Base-by-base conservation (phyloP, 2,113 vertebrate genomes). In the Dolichotis patagonum region DNA sequence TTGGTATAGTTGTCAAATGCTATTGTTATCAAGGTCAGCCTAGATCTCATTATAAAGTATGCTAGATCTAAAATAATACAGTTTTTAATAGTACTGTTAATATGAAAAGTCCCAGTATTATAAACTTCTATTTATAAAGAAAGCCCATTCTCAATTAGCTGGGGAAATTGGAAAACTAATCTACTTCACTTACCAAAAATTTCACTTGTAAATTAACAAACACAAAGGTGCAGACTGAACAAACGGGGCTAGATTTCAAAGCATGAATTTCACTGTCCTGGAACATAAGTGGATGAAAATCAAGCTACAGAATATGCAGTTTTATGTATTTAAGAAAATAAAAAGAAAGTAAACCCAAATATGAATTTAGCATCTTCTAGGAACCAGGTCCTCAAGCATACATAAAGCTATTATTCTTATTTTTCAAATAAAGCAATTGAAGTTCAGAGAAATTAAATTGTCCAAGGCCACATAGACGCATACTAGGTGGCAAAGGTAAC, bases 341-440 rank as follows among this genome's bases (percentile, higher is more conserved):
- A 65, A 28, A 86, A 49, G 19, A 90, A 85, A 89, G 83, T 56
- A 94, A 87, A 80, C 63, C 4, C n/a, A 89, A 89, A 93, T 19
- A 0, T 75, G 24, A 88, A 95, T 69, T 87, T 90, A 78, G 49
- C 13, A 88, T 58, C 38, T 95, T 91, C 85, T 54, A 19, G 46
- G 35, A 43, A 41, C 30, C 35, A 87, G 60, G 12, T 26, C 32
- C 75, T 54, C 17, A 96, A 92, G 65, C 20, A 87, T 46, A 85
- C 17, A 58, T 89, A 96, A 96, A 71, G 46, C 71, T 94, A 82
- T 88, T 71, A 77, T 81, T 35, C 17, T 16, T 94, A 7, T 84
- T 96, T 87, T 96, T 60, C 78, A 88, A 95, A 95, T 60, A 97
- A 96, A 92, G 56, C 54, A 93, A 96, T 65, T 62, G 35, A 95